Evolutionary conservation across 2,888 invertebrate genomes (phyloP).

Genomic region (Andrena dorsata): DNA sequence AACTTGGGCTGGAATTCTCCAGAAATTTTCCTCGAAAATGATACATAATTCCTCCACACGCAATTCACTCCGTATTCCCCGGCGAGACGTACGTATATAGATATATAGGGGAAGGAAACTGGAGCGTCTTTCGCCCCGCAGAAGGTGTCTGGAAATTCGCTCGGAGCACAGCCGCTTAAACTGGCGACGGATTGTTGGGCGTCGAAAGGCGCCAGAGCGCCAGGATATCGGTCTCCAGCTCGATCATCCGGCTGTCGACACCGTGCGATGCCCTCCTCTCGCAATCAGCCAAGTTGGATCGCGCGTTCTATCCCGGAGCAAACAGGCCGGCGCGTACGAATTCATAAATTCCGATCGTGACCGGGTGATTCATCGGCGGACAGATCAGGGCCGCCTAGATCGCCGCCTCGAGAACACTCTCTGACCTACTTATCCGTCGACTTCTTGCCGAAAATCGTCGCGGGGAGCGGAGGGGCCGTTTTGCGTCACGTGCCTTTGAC

Average conservation of each 20-base stretch:
- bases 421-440: slow-evolving; percentile 53
- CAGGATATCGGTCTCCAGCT: slow-evolving; percentile 17
- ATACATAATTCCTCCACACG: too few species aligned
- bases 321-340: slow-evolving; percentile 18
- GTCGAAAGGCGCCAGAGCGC: neutral
- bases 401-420: slow-evolving; percentile 63
- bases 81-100: too few species aligned
- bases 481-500: slow-evolving; percentile 63
- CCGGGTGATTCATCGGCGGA: slow-evolving; percentile 57
- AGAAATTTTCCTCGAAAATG: too few species aligned
- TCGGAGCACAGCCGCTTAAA: neutral
- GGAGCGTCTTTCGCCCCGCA: too few species aligned
- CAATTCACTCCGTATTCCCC: too few species aligned
- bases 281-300: neutral
- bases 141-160: neutral
- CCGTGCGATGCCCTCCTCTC: slow-evolving; percentile 8
- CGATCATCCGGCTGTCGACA: slow-evolving; percentile 22
- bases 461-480: slow-evolving; percentile 12
- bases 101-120: too few species aligned
- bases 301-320: neutral
- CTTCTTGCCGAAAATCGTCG: slow-evolving; percentile 48
- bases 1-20: too few species aligned
- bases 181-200: slow-evolving; percentile 7
- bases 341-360: slow-evolving; percentile 42
- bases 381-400: slow-evolving; percentile 57